Conservation (phyloP, 2,113 vertebrate genomes). For the Vidua chalybeata region DNA sequence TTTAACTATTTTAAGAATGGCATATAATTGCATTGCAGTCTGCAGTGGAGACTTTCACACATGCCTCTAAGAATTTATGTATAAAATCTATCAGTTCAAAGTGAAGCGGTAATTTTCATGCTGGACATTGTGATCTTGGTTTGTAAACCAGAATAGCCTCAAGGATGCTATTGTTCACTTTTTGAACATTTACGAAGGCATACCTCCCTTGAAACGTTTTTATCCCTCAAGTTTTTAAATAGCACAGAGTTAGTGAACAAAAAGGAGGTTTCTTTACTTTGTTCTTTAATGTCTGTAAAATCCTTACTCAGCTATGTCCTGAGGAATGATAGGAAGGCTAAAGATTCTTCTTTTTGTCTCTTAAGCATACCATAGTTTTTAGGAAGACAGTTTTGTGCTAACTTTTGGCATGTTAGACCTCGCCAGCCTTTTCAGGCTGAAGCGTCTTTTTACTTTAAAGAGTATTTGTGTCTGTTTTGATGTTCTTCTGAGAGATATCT, state of each 20-base stretch:
- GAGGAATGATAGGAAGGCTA: neutral
- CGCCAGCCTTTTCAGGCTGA: neutral
- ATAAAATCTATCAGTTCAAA: neutral
- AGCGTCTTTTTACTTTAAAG: neutral
- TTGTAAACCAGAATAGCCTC: neutral
- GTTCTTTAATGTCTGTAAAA: neutral
- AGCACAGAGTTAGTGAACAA: neutral
- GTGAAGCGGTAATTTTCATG: rapidly evolving
- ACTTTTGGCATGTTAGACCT: neutral
- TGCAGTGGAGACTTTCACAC: neutral
- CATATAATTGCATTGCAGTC: neutral
- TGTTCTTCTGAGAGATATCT: neutral
- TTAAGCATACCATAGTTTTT: neutral
- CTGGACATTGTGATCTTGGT: neutral
- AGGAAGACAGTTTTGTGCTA: neutral
- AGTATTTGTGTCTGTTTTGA: neutral
- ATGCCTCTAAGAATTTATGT: neutral
- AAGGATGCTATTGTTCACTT: neutral
- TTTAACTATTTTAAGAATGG: neutral
- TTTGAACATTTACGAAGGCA: neutral
- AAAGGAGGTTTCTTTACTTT: neutral
- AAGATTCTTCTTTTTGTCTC: neutral
- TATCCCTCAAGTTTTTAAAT: neutral
- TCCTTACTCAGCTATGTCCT: neutral
- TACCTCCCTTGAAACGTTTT: neutral